Evolutionary conservation across 2,888 invertebrate genomes (phyloP), one percentile per base, ranked within the genome.

Genomic region (Erynnis tages): DNA sequence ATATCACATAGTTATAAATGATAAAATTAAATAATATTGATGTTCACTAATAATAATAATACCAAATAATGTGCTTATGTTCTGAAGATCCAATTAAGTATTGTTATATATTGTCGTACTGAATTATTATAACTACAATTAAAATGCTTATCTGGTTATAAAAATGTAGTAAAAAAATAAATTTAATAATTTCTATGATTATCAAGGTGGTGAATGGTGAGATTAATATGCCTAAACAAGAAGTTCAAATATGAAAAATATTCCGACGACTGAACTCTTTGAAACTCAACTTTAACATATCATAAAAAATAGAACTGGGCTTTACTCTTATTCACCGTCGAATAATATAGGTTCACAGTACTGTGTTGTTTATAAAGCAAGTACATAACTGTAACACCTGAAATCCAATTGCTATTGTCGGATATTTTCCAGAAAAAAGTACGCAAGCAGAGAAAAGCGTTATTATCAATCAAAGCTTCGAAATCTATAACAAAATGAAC

Each of bases 111-210:
- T 37, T 19, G 47, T 37, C 29, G 14, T 32, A 32, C 23, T 45
- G 19, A 17, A 37, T 25, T 17, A 25, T 38, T 16, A 35, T 14
- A 47, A 37, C 25, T 47, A 47, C 8, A 27, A 35, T 45, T 29
- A 17, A 47, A 47, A 47, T 47, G 47, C 47, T 47, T 29, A 29
- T 37, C 35, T 47, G 37, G 37, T 47, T 38, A 47, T 30, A 47
- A 47, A 47, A 47, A 38, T 47, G 37, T 19, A 47, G 11, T 27
- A 46, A 19, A 37, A 46, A 46, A 46, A 47, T 47, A 47, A 37
- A 19, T 47, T 29, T 29, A 10, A 29, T 35, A 46, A 21, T 7
- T 38, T 47, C n/a, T n/a, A 23, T 13, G 11, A 25, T 45, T 46
- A 11, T 35, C 27, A 27, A 13, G 11, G 11, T 8, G 16, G 10